Evolutionary conservation across 2,797 vertebrate genomes (phyloP), one percentile per base, ranked within the genome.

Genomic region (Semotilus atromaculatus): DNA sequence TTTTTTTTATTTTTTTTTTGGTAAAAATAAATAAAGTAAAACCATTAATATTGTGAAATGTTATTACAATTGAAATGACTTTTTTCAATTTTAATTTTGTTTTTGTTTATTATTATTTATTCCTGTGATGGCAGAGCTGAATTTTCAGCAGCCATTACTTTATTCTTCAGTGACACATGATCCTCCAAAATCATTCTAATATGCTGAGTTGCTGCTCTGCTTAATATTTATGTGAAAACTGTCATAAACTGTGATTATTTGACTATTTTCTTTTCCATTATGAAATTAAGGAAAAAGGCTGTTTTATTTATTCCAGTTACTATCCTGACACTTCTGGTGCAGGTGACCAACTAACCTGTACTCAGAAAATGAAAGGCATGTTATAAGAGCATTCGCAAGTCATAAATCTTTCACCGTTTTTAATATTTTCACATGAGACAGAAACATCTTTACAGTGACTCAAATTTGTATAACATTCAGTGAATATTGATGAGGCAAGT

Each of bases 371-470:
- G 89, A 94, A 93, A 91, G 87, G 83, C 82, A 86, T 84, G 88
- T 91, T 67, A 89, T 89, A 83, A 76, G 85, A 82, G 76, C 72
- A 82, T 86, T 90, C 91, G 89, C 89, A 89, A 91, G 90, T 92
- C 91, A 93, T 95, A 93, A 90, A 93, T 95, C 90, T 94, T 94
- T 94, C 91, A 92, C 81, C 85, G 88, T 93, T 94, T 77, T 92
- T 93, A 93, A 95, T 93, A 94, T 94, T 90, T 89, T 91, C 92
- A 92, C 90, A 86, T 73, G 91, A 93, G 92, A 92, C 77, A 31
- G 88, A 93, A 90, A 92, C 93, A 92, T 90, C 85, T 91, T 94
- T 92, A 94, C 92, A 93, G 91, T 90, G 82, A 81, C 91, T 93
- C 92, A 90, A 45, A 89, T 92, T 93, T 93, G 92, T 93, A 89